Base-by-base conservation (phyloP, 2,888 invertebrate genomes). In the Quadriops clusia region DNA sequence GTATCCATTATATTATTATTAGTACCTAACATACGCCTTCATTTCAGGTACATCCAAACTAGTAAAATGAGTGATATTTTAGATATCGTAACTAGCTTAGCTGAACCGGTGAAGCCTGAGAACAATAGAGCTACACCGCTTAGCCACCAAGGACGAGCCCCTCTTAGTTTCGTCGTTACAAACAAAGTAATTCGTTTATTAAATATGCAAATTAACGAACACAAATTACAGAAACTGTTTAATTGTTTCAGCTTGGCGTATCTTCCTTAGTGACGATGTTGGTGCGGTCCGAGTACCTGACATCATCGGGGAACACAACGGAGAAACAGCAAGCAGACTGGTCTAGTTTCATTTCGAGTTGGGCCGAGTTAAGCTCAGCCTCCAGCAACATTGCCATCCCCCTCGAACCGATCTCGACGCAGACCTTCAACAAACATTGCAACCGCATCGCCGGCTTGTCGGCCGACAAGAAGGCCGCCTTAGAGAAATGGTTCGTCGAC, bases 291-390 rank as follows among this genome's bases (percentile, higher is more conserved):
- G 66, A 69, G 41, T 56, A 56, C 34, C 43, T 67, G 13, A 60
- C 63, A 25, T 58, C 62, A 2, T 49, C 54, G 3, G 50, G 50
- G 15, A 49, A 51, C 15, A 47, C 44, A 4, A 48, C 45, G 3
- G 54, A 55, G 16, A 51, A 51, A 22, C 58, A 63, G 32, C 47
- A 47, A 23, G 42, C 40, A 13, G 53, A 52, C 15, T 72, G 72
- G 71, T 64, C 58, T 6, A 64, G 64, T 37, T 73, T 72, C 55
- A 58, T 73, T 4, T 60, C 63, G 35, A 64, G 63, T 1, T 52
- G 70, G 28, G 64, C 68, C 0, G 53, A 70, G 16, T 62, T 66
- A 0, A 46, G 67, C 2, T 22, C 35, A 10, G 26, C 26, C 17
- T 39, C 37, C 13, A 34, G 33, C 8, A 51, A 50, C 36, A 40